Evolutionary conservation across 2,113 vertebrate species (phyloP).

Genomic region (Parus major): DNA sequence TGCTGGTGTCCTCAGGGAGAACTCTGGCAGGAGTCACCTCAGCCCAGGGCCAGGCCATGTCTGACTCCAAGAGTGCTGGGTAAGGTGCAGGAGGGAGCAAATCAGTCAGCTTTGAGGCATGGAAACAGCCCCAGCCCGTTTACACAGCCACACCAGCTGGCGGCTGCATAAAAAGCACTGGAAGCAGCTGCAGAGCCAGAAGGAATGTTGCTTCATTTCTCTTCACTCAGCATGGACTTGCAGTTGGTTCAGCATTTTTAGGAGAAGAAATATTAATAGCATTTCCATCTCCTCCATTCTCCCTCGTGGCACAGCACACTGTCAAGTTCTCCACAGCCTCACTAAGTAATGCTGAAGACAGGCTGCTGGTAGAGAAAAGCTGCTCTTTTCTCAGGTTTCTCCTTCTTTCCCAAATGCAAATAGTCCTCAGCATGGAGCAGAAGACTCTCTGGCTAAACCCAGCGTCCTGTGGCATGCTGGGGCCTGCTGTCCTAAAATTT

Average conservation of each 20-base stretch:
- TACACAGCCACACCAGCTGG: background rate
- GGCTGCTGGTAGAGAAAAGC: background rate
- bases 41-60: background rate
- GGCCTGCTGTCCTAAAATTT: background rate
- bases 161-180: background rate
- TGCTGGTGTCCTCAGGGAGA: background rate
- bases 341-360: background rate
- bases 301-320: background rate
- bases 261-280: background rate
- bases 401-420: background rate
- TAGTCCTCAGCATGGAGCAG: background rate
- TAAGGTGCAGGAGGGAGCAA: background rate
- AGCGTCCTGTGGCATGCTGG: background rate
- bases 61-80: background rate
- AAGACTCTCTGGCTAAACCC: background rate
- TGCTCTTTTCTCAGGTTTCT: background rate
- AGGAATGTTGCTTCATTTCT: background rate
- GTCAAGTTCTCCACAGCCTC: background rate
- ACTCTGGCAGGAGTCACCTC: background rate
- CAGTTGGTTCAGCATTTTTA: background rate
- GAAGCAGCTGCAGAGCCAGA: constrained; percentile 37
- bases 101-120: background rate
- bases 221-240: background rate
- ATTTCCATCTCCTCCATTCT: background rate
- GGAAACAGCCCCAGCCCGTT: background rate